Percentiles rank a stretch among this genome's conserved stretches.
These are phyloP conservation scores for Ictalurus furcatus DNA, from an alignment of 2,113 vertebrate species.

Conservation along the genomic window DNA sequence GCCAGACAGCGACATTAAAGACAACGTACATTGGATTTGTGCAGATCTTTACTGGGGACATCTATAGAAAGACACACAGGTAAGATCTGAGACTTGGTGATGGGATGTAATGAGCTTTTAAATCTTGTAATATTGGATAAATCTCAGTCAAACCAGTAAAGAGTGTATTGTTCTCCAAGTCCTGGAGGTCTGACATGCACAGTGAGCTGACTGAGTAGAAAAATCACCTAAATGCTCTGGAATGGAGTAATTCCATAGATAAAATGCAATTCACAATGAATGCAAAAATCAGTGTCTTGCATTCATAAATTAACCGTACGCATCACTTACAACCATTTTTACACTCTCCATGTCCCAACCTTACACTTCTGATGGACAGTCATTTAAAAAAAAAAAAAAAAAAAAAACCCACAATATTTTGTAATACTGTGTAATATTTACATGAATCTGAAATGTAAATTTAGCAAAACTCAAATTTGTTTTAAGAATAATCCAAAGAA, in stretches of 20 bases:
- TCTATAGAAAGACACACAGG: background rate
- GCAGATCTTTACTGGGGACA: background rate
- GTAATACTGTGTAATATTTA: background rate
- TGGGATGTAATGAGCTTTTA: background rate
- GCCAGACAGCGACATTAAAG: background rate
- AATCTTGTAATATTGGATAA: background rate
- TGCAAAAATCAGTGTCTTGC: background rate
- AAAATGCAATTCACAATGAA: background rate
- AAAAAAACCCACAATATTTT: background rate
- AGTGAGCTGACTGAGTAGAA: background rate
- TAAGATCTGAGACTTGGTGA: conserved; percentile 17
- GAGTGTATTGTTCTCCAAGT: background rate
- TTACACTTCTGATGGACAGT: background rate
- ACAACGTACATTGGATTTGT: background rate
- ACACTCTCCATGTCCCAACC: background rate
- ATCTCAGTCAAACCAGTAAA: background rate
- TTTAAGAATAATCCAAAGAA: background rate
- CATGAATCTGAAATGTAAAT: background rate
- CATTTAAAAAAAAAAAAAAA: background rate
- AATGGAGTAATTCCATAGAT: background rate
- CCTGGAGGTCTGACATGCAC: background rate
- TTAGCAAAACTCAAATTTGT: background rate
- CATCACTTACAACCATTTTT: background rate
- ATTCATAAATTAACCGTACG: background rate
- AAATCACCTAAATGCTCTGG: background rate